Evolutionary conservation across 1,140 invertebrate genomes (phyloP), one percentile per base, ranked within the genome.

Genomic region (Euura saliciscinereae): DNA sequence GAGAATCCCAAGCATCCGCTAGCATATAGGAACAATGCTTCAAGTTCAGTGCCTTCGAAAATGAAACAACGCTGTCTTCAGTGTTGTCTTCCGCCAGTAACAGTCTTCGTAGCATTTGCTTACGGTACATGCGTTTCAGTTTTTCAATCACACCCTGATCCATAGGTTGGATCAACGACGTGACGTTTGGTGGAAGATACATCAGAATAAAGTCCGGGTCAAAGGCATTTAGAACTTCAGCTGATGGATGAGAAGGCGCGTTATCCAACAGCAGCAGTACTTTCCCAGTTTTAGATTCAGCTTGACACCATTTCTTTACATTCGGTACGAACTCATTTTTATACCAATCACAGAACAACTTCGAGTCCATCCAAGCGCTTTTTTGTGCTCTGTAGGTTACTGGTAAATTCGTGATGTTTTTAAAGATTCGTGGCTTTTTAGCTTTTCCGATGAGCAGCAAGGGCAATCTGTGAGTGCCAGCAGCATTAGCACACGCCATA

Each of bases 81-180:
- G 70, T 51, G 43, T 43, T 67, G 73, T 75, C 69, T 65, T 69
- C 71, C 6, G 68, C n/a, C 43, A 77, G 67, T 43, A 76, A 64
- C 42, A 78, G 44, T 42, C 75, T 70, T 65, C 70, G 45, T 4
- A 79, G 65, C 4, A 77, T n/a, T 78, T 76, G 69, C 44, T 71
- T 74, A 71, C 64, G 51, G 71, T 76, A 80, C 43, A 75, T 11
- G 65, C 74, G 73, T 70, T 79, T 80, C 69, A 76, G 68, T 71
- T 79, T 79, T 43, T 75, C 73, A 65, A 89, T 89, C 42, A 89
- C 80, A 44, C 85, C 85, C 74, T 84, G 81, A 77, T 88, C 84
- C 79, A 88, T 82, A 7, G 83, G 84, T 72, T 89, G 86, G 10
- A 88, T 75, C 59, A 83, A 73, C 1, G 79, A 76, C 2, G 86